Evolutionary conservation across 2,888 invertebrate species (phyloP).

Genomic region (Falcaria lacertinaria): DNA sequence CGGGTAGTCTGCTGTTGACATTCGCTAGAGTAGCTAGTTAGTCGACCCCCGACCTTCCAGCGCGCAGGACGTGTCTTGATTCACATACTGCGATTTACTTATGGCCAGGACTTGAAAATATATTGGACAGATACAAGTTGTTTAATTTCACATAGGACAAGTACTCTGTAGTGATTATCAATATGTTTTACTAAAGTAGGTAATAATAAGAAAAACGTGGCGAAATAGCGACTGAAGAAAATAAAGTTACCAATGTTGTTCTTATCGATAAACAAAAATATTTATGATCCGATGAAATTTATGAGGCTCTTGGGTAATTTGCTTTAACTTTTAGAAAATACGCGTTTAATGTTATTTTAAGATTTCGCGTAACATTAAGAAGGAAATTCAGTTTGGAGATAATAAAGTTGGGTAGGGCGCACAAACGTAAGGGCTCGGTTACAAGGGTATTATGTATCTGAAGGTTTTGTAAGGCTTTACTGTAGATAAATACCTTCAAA

Average conservation of each 20-base stretch:
- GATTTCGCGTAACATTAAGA: not conserved
- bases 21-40: too few relatives aligned
- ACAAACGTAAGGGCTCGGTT: not conserved
- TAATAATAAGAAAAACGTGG: too few relatives aligned
- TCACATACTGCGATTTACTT: too few relatives aligned
- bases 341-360: not conserved
- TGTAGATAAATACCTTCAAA: too few relatives aligned
- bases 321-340: not conserved
- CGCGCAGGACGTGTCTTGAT: slow-evolving; percentile 10
- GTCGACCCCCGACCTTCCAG: slow-evolving; percentile 19
- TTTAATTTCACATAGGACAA: too few relatives aligned
- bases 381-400: slow-evolving; percentile 1
- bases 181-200: too few relatives aligned
- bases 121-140: too few relatives aligned
- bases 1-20: too few relatives aligned
- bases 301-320: not conserved
- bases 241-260: not conserved
- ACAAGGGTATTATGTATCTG: not conserved
- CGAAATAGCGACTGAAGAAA: too few relatives aligned
- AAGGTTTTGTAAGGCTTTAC: too few relatives aligned
- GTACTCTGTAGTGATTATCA: too few relatives aligned
- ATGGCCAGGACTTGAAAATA: too few relatives aligned
- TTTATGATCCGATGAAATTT: slow-evolving; percentile 1
- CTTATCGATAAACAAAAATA: not conserved
- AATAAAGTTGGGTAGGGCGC: not conserved